phyloP scores from a whole-genome alignment of 2,888 invertebrate species.

The Drosophila anomalata region DNA sequence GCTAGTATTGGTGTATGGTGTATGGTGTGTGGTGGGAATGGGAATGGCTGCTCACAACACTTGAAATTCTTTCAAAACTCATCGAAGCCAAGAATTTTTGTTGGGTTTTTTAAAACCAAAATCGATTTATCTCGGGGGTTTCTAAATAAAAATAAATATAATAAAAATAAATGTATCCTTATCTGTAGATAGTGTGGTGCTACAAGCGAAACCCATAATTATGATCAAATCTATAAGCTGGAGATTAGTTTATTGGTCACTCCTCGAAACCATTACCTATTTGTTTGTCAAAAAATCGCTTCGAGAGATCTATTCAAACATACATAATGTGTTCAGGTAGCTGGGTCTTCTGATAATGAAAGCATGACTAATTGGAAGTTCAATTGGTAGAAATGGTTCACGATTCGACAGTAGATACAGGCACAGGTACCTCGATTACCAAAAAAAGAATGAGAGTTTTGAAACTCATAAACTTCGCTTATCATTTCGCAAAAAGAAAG shows the following conservation, averaged over 20 bases:
- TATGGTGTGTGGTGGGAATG: constrained; percentile 26
- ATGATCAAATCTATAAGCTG: not conserved
- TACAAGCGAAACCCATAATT: not conserved
- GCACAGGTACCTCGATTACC: constrained; percentile 3
- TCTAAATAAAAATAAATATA: not conserved
- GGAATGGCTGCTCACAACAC: constrained; percentile 13
- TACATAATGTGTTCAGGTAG: not conserved
- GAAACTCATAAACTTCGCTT: not conserved
- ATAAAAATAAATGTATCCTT: not conserved
- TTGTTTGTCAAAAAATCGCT: not conserved
- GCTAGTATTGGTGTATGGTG: not conserved
- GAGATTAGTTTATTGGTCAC: not conserved
- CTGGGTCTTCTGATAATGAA: constrained; percentile 25
- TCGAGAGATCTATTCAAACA: not conserved
- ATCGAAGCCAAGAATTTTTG: constrained; percentile 11
- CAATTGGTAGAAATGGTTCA: constrained; percentile 21
- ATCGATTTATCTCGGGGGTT: not conserved
- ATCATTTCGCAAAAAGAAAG: not conserved
- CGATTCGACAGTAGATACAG: constrained; percentile 29
- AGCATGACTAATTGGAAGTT: constrained; percentile 32
- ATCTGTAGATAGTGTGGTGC: not conserved
- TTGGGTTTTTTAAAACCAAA: constrained; percentile 1
- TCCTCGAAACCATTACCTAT: not conserved
- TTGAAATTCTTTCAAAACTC: constrained; percentile 30
- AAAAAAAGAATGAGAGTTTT: not conserved